Conservation (phyloP, 2,888 invertebrate species). For the Lasioglossum villosulum region DNA sequence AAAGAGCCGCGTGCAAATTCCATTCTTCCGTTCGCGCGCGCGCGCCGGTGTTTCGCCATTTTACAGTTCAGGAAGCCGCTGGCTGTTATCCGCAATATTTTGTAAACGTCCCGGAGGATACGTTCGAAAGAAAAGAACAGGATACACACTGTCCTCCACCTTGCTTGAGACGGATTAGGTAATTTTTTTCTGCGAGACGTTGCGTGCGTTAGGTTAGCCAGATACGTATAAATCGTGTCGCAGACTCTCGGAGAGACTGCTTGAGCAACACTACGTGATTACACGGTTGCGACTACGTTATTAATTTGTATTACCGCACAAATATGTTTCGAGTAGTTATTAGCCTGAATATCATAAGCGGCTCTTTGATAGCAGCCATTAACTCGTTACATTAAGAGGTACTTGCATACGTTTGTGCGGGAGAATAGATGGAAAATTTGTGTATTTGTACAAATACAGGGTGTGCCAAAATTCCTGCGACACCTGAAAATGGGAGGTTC, state of each 20-base stretch:
- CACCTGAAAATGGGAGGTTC: too few relatives aligned
- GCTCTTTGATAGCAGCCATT: neutral
- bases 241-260: neutral
- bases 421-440: neutral
- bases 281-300: neutral
- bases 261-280: neutral
- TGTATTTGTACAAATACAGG: neutral
- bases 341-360: neutral
- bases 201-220: neutral
- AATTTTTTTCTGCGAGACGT: neutral
- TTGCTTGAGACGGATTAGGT: neutral
- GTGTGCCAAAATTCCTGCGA: too few relatives aligned
- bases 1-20: slow-evolving; percentile 24
- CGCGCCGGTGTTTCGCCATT: slow-evolving; percentile 37
- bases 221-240: neutral
- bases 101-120: neutral
- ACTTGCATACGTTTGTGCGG: neutral
- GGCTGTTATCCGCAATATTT: neutral
- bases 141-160: neutral
- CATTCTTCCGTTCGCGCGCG: slow-evolving; percentile 21
- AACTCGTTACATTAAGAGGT: neutral
- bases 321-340: neutral
- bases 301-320: neutral
- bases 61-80: slow-evolving; percentile 17
- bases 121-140: too few relatives aligned